A percentile compares a stretch with the other conserved stretches of the same genome.
Conservation (phyloP, 2,888 invertebrate genomes). For the Miltochrista miniata region DNA sequence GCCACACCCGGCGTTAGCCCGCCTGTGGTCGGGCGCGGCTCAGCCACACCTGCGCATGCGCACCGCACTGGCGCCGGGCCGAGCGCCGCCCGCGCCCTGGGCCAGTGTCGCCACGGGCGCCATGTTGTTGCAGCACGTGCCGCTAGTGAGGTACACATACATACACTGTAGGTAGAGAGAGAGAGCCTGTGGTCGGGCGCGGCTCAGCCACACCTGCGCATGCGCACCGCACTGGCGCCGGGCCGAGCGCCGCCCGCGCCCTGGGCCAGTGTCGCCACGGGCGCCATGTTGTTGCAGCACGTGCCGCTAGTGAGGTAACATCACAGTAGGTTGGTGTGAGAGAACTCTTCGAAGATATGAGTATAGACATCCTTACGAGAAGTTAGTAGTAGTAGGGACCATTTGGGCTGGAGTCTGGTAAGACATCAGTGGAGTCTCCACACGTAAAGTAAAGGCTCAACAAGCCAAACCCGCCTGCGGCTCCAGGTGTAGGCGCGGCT, state of each 20-base stretch:
- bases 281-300: slow-evolving; percentile 90
- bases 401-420: no score
- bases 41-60: slow-evolving; percentile 89
- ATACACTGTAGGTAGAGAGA: no score
- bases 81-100: slow-evolving; percentile 95
- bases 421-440: no score
- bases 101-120: slow-evolving; percentile 86
- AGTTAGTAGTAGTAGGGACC: no score
- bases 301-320: slow-evolving; percentile 74
- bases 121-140: slow-evolving; percentile 87
- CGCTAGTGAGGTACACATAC: slow-evolving; percentile 63
- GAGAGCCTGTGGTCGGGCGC: slow-evolving; percentile 88
- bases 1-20: slow-evolving; percentile 91
- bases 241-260: slow-evolving; percentile 93
- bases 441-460: no score
- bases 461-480: no score
- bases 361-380: no score
- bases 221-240: slow-evolving; percentile 89
- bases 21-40: slow-evolving; percentile 87
- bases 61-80: slow-evolving; percentile 88
- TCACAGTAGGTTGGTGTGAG: no score
- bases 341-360: no score
- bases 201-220: slow-evolving; percentile 86
- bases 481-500: slow-evolving; percentile 86
- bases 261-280: slow-evolving; percentile 86